Evolutionary conservation across 1,140 invertebrate genomes (phyloP).

Genomic region (Diorhabda sublineata): DNA sequence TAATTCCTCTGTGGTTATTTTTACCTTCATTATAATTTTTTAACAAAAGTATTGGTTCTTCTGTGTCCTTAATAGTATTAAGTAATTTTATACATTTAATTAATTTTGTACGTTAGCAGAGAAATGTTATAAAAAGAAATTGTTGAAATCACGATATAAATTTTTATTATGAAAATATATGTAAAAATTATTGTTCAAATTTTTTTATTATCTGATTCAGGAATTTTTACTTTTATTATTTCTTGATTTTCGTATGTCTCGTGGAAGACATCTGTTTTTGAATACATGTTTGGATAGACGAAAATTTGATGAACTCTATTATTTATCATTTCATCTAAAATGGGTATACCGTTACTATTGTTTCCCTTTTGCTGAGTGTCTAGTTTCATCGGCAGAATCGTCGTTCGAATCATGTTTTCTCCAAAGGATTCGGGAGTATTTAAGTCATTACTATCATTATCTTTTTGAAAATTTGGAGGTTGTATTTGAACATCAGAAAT

Average conservation of each 20-base stretch:
- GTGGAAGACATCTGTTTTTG: neutral
- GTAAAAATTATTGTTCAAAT: constrained; percentile 11
- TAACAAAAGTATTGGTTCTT: constrained; percentile 20
- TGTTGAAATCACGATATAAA: neutral
- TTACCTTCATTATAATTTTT: constrained; percentile 18
- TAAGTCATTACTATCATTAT: too few species aligned
- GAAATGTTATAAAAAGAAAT: constrained; percentile 11
- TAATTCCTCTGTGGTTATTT: constrained; percentile 11
- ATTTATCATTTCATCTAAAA: constrained; percentile 7
- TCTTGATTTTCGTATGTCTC: constrained; percentile 13
- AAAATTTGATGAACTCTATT: constrained; percentile 12
- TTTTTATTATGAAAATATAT: constrained; percentile 14
- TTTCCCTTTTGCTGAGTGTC: neutral
- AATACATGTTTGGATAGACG: neutral
- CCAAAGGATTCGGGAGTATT: too few species aligned
- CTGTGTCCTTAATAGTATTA: constrained; percentile 17
- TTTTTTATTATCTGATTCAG: constrained; percentile 16
- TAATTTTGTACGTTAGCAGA: constrained; percentile 14
- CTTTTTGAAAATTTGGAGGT: neutral
- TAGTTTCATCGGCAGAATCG: neutral
- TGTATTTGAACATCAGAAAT: neutral
- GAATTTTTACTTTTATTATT: constrained; percentile 12
- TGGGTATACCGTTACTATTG: neutral
- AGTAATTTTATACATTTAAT: constrained; percentile 17
- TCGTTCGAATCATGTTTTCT: neutral